These are phyloP conservation scores for Poeciliopsis presidionis DNA, from an alignment of 2,797 vertebrate species.

Conservation along the genomic window DNA sequence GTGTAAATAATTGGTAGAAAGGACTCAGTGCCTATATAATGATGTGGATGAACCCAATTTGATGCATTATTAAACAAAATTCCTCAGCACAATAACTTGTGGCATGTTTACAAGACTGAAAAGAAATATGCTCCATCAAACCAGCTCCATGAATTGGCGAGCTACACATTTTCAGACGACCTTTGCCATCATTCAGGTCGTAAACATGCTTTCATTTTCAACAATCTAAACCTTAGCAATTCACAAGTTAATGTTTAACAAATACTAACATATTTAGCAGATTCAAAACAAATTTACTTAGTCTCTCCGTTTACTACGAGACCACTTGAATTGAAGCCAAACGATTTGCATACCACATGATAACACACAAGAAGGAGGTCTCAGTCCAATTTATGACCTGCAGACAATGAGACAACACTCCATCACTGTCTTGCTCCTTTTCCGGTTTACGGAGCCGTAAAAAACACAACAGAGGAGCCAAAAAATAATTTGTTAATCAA, in stretches of 20 bases:
- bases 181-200: not conserved
- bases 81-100: not conserved
- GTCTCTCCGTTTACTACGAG: not conserved
- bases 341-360: slow-evolving; percentile 33
- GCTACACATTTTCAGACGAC: not conserved
- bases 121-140: not conserved
- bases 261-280: not conserved
- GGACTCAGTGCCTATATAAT: not conserved
- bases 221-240: not conserved
- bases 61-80: not conserved
- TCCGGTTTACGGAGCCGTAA: slow-evolving; percentile 22
- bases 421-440: slow-evolving; percentile 26
- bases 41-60: not conserved
- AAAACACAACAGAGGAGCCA: slow-evolving; percentile 22
- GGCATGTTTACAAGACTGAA: not conserved
- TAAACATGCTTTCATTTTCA: slow-evolving; percentile 20
- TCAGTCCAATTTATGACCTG: slow-evolving; percentile 48
- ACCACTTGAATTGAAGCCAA: slow-evolving; percentile 1
- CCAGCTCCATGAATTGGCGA: not conserved
- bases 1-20: not conserved
- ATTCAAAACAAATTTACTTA: not conserved
- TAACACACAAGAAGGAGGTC: slow-evolving; percentile 14
- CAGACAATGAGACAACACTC: slow-evolving; percentile 31
- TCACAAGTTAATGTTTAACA: not conserved
- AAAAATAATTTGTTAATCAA: slow-evolving; percentile 53